Evolutionary conservation across 2,888 invertebrate species (phyloP).

Genomic region (Drosophila atripex): DNA sequence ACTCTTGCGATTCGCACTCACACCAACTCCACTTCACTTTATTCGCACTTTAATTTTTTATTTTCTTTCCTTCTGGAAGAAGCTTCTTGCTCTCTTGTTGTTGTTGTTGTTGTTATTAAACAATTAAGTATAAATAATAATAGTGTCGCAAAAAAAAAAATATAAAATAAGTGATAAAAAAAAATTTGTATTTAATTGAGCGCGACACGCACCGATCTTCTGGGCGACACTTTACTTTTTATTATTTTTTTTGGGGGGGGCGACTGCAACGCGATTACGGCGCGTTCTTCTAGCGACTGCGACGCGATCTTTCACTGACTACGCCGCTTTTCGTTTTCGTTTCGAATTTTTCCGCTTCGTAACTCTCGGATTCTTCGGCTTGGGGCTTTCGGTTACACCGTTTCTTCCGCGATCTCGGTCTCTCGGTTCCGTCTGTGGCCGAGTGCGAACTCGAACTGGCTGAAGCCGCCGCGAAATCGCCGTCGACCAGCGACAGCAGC

Average conservation of each 20-base stretch:
- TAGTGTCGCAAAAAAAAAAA: constrained; percentile 9
- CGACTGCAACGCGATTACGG: constrained; percentile 3
- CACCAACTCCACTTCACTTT: constrained; percentile 58
- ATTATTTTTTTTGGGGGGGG: neutral
- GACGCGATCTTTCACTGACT: constrained; percentile 8
- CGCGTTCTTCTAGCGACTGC: constrained; percentile 14
- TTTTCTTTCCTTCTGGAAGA: constrained; percentile 22
- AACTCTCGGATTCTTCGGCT: constrained; percentile 12
- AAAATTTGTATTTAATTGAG: constrained; percentile 50
- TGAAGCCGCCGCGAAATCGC: constrained; percentile 19
- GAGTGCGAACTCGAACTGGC: constrained; percentile 45
- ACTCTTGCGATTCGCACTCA: constrained; percentile 13
- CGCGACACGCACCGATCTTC: constrained; percentile 44
- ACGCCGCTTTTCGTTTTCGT: constrained; percentile 1
- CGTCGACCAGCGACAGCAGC: constrained; percentile 25
- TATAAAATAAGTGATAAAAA: constrained; percentile 8
- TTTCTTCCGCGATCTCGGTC: constrained; percentile 15
- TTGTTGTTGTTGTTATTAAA: constrained; percentile 40
- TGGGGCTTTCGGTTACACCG: constrained; percentile 1
- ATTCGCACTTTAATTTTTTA: constrained; percentile 55
- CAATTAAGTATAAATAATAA: constrained; percentile 53
- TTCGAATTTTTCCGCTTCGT: constrained; percentile 8
- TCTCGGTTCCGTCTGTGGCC: constrained; percentile 40
- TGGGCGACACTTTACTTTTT: constrained; percentile 22
- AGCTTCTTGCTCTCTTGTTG: constrained; percentile 16